These are phyloP conservation scores for Bucorvus abyssinicus DNA, from an alignment of 2,797 vertebrate genomes.

Conservation along the genomic window DNA sequence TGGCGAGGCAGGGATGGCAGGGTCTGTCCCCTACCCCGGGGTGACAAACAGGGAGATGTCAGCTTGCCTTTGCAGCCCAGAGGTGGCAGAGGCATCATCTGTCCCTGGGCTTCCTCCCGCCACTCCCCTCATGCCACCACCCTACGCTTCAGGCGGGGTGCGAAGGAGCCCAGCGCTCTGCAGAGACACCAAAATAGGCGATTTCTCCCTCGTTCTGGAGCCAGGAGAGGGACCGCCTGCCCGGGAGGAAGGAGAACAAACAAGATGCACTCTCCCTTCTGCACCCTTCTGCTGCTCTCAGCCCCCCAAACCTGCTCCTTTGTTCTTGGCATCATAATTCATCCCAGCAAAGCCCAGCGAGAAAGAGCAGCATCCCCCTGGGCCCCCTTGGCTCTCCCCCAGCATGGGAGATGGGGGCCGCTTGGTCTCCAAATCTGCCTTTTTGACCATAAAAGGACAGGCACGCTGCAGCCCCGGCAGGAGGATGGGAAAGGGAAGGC, in stretches of 20 bases:
- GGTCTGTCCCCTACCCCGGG: background rate
- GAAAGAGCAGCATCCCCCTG: slow-evolving; percentile 52
- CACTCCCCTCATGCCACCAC: background rate
- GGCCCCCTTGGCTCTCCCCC: slow-evolving; percentile 69
- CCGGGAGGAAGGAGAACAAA: background rate
- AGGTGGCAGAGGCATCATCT: background rate
- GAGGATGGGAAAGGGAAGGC: slow-evolving; percentile 77
- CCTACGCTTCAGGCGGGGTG: accelerated
- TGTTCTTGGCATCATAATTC: slow-evolving; percentile 42
- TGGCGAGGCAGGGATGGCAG: background rate
- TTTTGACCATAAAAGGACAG: slow-evolving; percentile 88
- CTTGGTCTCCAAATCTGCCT: slow-evolving; percentile 74
- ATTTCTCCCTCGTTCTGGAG: background rate
- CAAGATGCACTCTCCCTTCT: background rate
- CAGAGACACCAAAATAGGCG: background rate
- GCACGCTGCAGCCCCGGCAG: slow-evolving; percentile 71
- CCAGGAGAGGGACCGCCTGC: background rate
- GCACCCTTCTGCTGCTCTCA: background rate
- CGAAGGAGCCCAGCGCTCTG: background rate
- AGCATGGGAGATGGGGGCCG: slow-evolving; percentile 76
- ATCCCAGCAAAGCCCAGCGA: slow-evolving; percentile 40
- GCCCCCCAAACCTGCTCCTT: slow-evolving; percentile 44
- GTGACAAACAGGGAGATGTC: background rate
- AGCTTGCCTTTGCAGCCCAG: background rate
- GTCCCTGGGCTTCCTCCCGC: background rate